Conservation (phyloP, 2,113 vertebrate species). For the Dasyornis broadbenti region DNA sequence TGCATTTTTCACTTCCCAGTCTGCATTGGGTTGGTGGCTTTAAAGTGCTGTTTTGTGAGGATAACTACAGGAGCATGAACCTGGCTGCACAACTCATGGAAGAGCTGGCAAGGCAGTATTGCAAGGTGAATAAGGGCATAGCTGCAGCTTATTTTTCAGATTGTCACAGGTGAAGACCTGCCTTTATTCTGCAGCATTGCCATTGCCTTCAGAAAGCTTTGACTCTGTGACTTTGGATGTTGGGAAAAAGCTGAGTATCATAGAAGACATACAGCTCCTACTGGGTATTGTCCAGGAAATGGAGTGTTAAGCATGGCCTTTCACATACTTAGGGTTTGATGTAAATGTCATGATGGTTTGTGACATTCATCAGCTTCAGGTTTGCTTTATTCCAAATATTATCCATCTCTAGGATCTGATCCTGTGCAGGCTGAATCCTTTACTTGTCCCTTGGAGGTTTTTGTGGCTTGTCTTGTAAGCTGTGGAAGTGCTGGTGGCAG, state of each 20-base stretch:
- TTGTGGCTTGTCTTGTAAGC: not conserved
- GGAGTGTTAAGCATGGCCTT: slow-evolving; percentile 73
- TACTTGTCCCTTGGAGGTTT: not conserved
- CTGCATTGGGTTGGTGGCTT: not conserved
- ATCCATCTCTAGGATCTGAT: not conserved
- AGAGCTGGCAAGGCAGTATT: not conserved
- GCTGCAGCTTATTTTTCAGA: not conserved
- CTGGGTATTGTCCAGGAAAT: slow-evolving; percentile 80
- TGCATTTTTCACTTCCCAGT: not conserved
- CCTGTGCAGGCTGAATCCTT: not conserved
- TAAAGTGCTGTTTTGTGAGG: not conserved
- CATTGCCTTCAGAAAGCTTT: slow-evolving; percentile 73
- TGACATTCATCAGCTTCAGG: not conserved
- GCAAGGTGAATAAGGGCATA: not conserved
- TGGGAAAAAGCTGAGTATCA: slow-evolving; percentile 85
- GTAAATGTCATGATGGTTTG: not conserved
- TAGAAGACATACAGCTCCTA: slow-evolving; percentile 67
- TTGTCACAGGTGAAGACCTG: not conserved
- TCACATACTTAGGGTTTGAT: not conserved
- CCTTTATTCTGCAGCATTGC: slow-evolving; percentile 69
- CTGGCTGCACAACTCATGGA: fast-evolving
- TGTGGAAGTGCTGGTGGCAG: not conserved
- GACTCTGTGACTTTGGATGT: slow-evolving; percentile 83
- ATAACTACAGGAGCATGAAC: not conserved
- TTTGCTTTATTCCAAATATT: not conserved